A percentile compares a stretch with the other conserved stretches of the same genome.
Conservation (phyloP, 2,888 invertebrate genomes). For the Myathropa florea region DNA sequence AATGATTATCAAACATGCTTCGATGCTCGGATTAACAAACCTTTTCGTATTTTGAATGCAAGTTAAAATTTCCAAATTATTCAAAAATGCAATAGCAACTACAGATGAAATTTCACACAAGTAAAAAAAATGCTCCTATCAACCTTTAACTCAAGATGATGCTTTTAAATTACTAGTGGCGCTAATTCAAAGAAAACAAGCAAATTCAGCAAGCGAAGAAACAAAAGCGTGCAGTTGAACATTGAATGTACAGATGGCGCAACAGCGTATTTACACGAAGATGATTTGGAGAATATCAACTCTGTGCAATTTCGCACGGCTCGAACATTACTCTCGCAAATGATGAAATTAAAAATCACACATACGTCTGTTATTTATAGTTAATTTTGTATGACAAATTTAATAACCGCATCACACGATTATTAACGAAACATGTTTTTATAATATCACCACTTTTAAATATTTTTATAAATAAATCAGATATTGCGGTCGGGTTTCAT, state of each 20-base stretch:
- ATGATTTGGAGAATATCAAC: no score
- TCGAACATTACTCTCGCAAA: no score
- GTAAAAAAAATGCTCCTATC: not conserved
- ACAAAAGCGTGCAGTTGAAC: not conserved
- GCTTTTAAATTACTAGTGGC: not conserved
- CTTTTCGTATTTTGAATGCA: not conserved
- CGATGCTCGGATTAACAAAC: not conserved
- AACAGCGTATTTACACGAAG: not conserved
- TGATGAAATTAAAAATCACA: no score
- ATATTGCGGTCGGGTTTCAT: no score
- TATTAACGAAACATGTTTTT: no score
- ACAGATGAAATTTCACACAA: not conserved
- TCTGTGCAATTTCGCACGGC: no score
- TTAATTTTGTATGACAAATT: no score
- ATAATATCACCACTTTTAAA: no score
- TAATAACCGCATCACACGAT: no score
- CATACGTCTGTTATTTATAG: no score
- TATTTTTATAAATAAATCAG: no score
- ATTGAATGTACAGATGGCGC: not conserved
- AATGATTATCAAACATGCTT: no score
- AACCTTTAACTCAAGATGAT: not conserved
- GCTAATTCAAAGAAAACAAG: not conserved
- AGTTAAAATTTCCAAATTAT: not conserved
- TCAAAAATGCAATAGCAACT: not conserved
- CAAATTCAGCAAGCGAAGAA: not conserved